Evolutionary conservation across 2,888 invertebrate species (phyloP).

Genomic region (Phoronis australis): DNA sequence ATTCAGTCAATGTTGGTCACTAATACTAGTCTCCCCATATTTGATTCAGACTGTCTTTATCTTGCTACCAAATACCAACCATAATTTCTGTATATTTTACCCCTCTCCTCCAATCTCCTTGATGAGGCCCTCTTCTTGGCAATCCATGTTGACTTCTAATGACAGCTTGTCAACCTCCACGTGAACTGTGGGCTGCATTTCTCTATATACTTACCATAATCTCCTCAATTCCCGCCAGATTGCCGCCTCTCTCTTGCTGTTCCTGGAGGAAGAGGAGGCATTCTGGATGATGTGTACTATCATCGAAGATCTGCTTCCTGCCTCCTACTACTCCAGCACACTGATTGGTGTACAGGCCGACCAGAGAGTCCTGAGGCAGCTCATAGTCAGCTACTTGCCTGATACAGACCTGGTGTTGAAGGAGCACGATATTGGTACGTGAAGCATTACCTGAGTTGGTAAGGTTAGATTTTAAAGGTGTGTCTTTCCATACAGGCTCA

Average conservation of each 20-base stretch:
- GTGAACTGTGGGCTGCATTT: no score
- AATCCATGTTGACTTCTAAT: no score
- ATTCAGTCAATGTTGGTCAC: background rate
- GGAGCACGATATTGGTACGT: conserved; percentile 66
- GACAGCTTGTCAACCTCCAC: no score
- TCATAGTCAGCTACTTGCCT: conserved; percentile 84
- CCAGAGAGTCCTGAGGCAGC: conserved; percentile 86
- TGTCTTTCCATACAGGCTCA: no score
- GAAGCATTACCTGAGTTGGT: background rate
- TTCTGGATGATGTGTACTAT: conserved; percentile 99
- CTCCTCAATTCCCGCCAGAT: no score
- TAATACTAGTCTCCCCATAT: background rate
- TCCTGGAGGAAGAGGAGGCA: conserved; percentile 96
- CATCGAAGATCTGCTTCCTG: conserved; percentile 95
- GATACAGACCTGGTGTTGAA: conserved; percentile 81
- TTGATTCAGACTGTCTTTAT: background rate
- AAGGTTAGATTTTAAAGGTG: no score
- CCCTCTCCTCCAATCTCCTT: no score
- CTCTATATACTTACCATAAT: no score
- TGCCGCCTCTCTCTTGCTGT: conserved; percentile 82
- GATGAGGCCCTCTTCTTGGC: no score
- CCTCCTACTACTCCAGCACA: conserved; percentile 94
- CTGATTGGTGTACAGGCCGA: conserved; percentile 79
- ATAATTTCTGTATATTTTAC: no score
- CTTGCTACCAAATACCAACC: background rate